A percentile compares a stretch with the other conserved stretches of the same genome.
Conservation (phyloP, 1,140 invertebrate genomes). For the Drosophila kanapiae region DNA sequence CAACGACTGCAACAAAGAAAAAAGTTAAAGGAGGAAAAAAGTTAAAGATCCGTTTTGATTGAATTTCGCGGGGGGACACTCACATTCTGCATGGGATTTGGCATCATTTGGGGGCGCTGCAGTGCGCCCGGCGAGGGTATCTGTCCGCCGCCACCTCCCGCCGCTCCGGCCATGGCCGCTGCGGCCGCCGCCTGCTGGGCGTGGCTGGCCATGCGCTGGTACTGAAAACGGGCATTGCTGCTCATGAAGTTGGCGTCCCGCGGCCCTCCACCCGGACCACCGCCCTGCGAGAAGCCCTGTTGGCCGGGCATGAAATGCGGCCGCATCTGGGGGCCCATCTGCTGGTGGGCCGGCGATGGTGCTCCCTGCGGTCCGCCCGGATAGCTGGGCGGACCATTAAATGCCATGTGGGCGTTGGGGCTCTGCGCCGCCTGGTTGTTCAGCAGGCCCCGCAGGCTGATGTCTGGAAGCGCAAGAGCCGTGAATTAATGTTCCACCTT, state of each 20-base stretch:
- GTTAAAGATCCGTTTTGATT: background rate
- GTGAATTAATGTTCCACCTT: conserved; percentile 9
- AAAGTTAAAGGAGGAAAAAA: background rate
- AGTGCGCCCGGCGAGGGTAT: conserved; percentile 77
- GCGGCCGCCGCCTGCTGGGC: conserved; percentile 77
- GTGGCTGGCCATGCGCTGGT: conserved; percentile 84
- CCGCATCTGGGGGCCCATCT: conserved; percentile 79
- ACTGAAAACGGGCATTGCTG: conserved; percentile 80
- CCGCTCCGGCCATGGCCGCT: conserved; percentile 74
- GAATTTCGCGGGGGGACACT: background rate
- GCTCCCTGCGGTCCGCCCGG: conserved; percentile 80
- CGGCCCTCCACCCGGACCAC: conserved; percentile 73
- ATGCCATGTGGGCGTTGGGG: conserved; percentile 79
- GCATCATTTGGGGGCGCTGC: conserved; percentile 78
- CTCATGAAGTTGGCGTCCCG: conserved; percentile 77
- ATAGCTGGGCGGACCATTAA: conserved; percentile 82
- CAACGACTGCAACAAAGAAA: conserved; percentile 67
- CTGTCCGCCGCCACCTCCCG: conserved; percentile 67
- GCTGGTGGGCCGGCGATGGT: conserved; percentile 79
- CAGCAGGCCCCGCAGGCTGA: conserved; percentile 81
- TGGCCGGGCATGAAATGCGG: conserved; percentile 83
- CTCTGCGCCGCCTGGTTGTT: conserved; percentile 85
- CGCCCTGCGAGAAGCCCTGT: conserved; percentile 78
- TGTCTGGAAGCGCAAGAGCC: conserved; percentile 59
- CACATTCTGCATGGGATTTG: conserved; percentile 85